A percentile compares a stretch with the other conserved stretches of the same genome.
These are phyloP conservation scores for Philantomba maxwellii DNA, from an alignment of 2,113 vertebrate genomes.

Conservation along the genomic window DNA sequence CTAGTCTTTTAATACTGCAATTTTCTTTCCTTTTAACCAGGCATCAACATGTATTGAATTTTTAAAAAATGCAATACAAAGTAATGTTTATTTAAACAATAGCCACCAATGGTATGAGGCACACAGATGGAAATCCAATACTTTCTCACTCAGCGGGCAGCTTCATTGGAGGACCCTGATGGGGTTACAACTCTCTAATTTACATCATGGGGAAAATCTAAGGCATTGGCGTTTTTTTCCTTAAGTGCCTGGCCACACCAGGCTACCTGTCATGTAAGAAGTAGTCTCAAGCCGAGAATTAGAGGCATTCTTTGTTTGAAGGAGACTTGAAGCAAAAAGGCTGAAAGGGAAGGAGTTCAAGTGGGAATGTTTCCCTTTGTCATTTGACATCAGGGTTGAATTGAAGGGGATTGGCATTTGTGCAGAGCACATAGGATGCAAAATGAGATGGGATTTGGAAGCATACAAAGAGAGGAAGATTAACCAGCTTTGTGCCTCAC, in stretches of 20 bases:
- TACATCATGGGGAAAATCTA: conserved; percentile 64
- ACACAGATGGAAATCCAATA: conserved; percentile 73
- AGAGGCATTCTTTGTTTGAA: conserved; percentile 59
- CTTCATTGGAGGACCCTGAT: conserved; percentile 58
- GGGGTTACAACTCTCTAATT: conserved; percentile 67
- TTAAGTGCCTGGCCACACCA: conserved; percentile 60
- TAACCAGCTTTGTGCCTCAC: not conserved
- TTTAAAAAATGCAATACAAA: conserved; percentile 67
- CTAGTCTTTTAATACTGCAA: conserved; percentile 83
- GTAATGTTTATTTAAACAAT: conserved; percentile 83
- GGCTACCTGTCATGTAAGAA: conserved; percentile 60
- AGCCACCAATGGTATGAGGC: conserved; percentile 72
- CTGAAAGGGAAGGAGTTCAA: conserved; percentile 42
- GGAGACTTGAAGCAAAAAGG: conserved; percentile 32
- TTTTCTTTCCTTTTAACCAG: conserved; percentile 81
- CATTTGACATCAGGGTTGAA: conserved; percentile 48
- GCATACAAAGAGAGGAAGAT: conserved; percentile 15
- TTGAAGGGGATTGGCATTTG: conserved; percentile 29
- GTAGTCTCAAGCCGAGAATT: conserved; percentile 54
- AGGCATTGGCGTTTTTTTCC: conserved; percentile 55
- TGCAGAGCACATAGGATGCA: conserved; percentile 21
- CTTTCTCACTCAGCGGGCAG: conserved; percentile 63
- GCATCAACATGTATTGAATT: conserved; percentile 77
- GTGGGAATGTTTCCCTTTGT: conserved; percentile 40
- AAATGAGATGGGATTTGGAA: conserved; percentile 38